phyloP scores from a whole-genome alignment of 2,113 vertebrate genomes.

The Narcine bancroftii region DNA sequence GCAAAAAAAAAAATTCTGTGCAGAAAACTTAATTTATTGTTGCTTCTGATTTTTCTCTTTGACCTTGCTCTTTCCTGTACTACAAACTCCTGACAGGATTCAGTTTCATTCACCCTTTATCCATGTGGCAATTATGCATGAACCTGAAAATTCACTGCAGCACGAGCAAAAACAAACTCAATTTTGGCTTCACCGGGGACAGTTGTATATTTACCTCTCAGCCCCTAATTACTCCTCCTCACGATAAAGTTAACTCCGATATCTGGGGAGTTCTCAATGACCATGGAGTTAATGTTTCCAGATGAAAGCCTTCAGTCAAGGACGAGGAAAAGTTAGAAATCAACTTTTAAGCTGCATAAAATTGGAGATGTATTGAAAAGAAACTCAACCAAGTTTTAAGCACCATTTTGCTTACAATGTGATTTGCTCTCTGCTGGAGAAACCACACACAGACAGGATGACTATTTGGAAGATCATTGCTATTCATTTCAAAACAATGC shows the following conservation, averaged over 20 bases:
- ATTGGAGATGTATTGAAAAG: too few species aligned
- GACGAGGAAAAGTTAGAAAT: too few species aligned
- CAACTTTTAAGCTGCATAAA: too few species aligned
- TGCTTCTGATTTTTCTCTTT: not conserved
- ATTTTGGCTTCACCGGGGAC: not conserved
- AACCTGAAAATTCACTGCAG: not conserved
- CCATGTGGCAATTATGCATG: not conserved
- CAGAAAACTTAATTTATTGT: constrained; percentile 3
- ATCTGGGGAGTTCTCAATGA: not conserved
- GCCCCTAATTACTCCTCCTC: not conserved
- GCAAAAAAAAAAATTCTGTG: not conserved
- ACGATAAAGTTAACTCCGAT: not conserved
- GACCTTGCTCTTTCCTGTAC: not conserved
- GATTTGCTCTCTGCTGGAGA: too few species aligned
- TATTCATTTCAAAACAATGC: too few species aligned
- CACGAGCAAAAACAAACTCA: not conserved
- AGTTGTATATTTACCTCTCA: not conserved
- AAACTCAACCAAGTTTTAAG: too few species aligned
- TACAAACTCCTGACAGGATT: not conserved
- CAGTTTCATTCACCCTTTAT: not conserved
- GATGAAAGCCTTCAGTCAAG: too few species aligned
- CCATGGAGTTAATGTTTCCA: too few species aligned
- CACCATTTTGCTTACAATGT: too few species aligned
- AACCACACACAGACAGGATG: too few species aligned
- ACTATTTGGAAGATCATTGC: too few species aligned